Conservation (phyloP, 2,113 vertebrate species). For the Nymphicus hollandicus region DNA sequence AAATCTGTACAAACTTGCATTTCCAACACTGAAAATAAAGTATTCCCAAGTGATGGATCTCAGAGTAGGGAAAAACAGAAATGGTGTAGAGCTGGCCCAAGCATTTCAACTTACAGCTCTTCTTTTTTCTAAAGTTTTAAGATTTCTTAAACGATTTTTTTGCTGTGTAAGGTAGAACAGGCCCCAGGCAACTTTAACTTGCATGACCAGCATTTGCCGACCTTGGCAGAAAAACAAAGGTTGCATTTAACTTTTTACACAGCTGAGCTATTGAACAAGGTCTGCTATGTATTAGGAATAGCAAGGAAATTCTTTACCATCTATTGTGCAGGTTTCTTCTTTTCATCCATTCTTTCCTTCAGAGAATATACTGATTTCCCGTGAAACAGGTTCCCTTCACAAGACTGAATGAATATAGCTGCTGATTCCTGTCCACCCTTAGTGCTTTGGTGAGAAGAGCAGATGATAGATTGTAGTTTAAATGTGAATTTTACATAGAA, state of each 20-base stretch:
- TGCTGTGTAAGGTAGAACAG: conserved; percentile 25
- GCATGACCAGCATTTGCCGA: not conserved
- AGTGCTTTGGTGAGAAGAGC: not conserved
- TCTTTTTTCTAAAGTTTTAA: not conserved
- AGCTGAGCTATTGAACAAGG: conserved; percentile 1
- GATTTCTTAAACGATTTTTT: not conserved
- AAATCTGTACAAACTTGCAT: not conserved
- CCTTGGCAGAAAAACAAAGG: conserved; percentile 59
- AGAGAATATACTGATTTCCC: not conserved
- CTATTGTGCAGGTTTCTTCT: not conserved
- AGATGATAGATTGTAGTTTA: not conserved
- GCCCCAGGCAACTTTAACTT: conserved; percentile 32
- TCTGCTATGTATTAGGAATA: not conserved
- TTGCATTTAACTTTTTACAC: conserved; percentile 42
- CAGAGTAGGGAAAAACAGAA: not conserved
- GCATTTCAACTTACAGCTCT: not conserved
- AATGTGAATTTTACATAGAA: not conserved
- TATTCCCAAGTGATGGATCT: not conserved
- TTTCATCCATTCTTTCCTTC: not conserved
- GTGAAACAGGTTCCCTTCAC: not conserved
- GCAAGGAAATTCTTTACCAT: conserved; percentile 1
- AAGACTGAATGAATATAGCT: not conserved
- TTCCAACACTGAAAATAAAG: not conserved
- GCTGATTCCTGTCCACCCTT: not conserved
- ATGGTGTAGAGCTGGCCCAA: not conserved